phyloP scores from a whole-genome alignment of 1,140 invertebrate genomes.

The Sitobion miscanthi region DNA sequence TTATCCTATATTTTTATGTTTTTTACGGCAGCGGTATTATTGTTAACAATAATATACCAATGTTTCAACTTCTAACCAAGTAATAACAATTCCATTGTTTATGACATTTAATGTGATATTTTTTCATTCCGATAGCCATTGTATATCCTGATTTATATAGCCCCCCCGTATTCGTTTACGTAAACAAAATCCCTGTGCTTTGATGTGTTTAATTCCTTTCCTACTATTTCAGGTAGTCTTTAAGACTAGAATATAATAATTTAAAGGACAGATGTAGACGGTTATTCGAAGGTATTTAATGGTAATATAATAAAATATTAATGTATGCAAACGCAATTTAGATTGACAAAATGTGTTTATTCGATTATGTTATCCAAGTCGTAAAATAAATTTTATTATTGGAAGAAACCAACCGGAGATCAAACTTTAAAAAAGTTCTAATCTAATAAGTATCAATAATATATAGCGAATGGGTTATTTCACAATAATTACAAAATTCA shows the following conservation, averaged over 20 bases:
- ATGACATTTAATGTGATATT: too few species aligned
- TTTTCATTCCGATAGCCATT: neutral
- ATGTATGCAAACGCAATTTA: neutral
- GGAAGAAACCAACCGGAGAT: neutral
- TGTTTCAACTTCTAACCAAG: too few species aligned
- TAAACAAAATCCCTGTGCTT: too few species aligned
- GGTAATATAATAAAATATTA: too few species aligned
- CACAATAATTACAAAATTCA: neutral
- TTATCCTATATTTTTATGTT: neutral
- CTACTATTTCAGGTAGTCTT: too few species aligned
- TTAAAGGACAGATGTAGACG: neutral
- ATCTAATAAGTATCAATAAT: too few species aligned
- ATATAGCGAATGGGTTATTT: neutral
- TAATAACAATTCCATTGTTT: too few species aligned
- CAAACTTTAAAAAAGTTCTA: neutral
- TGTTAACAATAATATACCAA: neutral
- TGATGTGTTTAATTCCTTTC: too few species aligned
- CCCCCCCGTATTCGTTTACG: neutral
- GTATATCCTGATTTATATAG: neutral
- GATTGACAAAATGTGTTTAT: neutral
- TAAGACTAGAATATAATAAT: neutral
- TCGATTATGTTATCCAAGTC: neutral
- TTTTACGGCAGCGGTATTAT: neutral
- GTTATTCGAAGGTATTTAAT: neutral
- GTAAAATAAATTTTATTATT: neutral